A percentile compares a stretch with the other conserved stretches of the same genome.
phyloP scores from a whole-genome alignment of 2,888 invertebrate genomes.

The Rhogogaster chlorosoma region DNA sequence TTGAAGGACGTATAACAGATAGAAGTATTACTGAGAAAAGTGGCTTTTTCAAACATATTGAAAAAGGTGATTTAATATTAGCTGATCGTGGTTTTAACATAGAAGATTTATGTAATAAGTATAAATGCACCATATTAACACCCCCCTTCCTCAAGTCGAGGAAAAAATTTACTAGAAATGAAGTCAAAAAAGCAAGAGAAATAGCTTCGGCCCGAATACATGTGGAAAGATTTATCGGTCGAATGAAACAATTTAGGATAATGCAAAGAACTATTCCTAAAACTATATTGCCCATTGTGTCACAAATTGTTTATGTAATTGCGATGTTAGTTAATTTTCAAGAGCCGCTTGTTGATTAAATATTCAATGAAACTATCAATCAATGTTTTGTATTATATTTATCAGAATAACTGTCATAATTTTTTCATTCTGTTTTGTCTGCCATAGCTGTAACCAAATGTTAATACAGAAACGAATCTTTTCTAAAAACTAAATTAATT shows the following conservation, averaged over 20 bases:
- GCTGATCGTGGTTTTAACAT: conserved; percentile 61
- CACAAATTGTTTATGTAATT: conserved; percentile 52
- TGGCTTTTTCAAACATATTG: conserved; percentile 54
- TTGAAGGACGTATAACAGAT: conserved; percentile 58
- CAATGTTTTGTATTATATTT: too few relatives aligned
- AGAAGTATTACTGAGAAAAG: conserved; percentile 53
- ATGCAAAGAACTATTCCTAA: conserved; percentile 50
- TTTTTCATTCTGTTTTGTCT: too few relatives aligned
- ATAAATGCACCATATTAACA: conserved; percentile 50
- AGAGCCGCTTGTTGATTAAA: conserved; percentile 49
- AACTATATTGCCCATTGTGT: conserved; percentile 52
- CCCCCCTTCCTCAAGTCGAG: conserved; percentile 56
- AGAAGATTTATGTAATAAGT: conserved; percentile 53
- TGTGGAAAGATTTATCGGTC: conserved; percentile 56
- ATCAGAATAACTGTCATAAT: too few relatives aligned
- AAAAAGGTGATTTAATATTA: conserved; percentile 58
- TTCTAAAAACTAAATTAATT: conserved; percentile 22
- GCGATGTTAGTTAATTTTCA: conserved; percentile 54
- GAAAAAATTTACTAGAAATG: conserved; percentile 51
- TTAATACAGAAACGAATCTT: too few relatives aligned
- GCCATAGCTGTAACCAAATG: too few relatives aligned
- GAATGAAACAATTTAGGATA: conserved; percentile 57
- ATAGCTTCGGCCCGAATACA: conserved; percentile 58
- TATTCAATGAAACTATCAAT: too few relatives aligned
- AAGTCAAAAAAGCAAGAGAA: conserved; percentile 50